A percentile compares a stretch with the other conserved stretches of the same genome.
Conservation (phyloP, 2,888 invertebrate genomes). For the Mesorhabditis belari region DNA sequence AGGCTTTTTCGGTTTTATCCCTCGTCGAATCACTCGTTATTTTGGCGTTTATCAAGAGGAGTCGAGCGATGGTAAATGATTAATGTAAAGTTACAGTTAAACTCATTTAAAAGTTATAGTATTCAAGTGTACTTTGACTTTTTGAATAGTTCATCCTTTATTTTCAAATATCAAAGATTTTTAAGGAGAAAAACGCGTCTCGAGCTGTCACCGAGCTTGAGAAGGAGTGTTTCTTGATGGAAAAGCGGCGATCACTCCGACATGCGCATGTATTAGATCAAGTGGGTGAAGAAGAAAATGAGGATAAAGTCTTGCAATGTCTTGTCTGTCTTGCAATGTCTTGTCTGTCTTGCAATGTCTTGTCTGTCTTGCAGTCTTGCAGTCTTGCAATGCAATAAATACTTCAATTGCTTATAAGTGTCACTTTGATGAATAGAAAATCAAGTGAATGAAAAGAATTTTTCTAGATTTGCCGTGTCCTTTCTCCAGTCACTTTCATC, state of each 20-base stretch:
- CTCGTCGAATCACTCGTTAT: conserved; percentile 45
- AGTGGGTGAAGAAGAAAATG: too few relatives aligned
- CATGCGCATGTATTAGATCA: conserved; percentile 43
- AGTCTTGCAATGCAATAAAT: too few relatives aligned
- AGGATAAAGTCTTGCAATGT: too few relatives aligned
- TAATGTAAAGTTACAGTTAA: not conserved
- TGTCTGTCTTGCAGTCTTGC: too few relatives aligned
- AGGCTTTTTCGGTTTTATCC: conserved; percentile 46
- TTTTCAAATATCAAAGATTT: not conserved
- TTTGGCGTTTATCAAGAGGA: conserved; percentile 43
- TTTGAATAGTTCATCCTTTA: not conserved
- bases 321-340: too few relatives aligned
- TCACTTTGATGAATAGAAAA: too few relatives aligned
- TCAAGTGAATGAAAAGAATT: conserved; percentile 4
- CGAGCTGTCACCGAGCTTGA: conserved; percentile 44
- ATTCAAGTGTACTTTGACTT: not conserved
- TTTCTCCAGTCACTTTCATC: conserved; percentile 38
- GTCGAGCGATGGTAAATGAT: conserved; percentile 33
- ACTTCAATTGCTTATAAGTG: too few relatives aligned
- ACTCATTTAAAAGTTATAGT: not conserved
- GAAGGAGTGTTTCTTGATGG: conserved; percentile 22
- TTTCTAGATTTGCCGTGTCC: conserved; percentile 14
- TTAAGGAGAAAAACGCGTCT: conserved; percentile 39
- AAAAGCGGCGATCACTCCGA: conserved; percentile 30
- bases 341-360: too few relatives aligned